Percentiles rank a stretch among this genome's conserved stretches.
phyloP scores from a whole-genome alignment of 37 sponge, comb jelly and placozoan genomes.

The Axinella damicornis region DNA sequence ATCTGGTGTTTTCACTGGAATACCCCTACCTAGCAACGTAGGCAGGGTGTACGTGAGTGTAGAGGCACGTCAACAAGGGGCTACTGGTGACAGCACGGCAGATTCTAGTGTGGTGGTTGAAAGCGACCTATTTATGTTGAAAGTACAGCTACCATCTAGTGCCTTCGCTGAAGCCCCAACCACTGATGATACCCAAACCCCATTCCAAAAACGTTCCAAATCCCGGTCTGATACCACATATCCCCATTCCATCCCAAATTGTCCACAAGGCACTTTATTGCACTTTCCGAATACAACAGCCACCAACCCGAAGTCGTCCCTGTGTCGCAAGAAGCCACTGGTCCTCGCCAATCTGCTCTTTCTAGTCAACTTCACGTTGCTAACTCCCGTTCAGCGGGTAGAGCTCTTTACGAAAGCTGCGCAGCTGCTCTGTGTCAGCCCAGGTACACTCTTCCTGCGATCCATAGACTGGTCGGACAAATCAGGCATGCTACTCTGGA shows the following conservation, averaged over 20 bases:
- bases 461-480: neutral
- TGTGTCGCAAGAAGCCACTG: neutral
- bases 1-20: slow-evolving; percentile 27
- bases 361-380: neutral
- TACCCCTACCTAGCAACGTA: slow-evolving; percentile 27
- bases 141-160: neutral
- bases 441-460: neutral
- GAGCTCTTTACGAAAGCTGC: neutral
- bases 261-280: too few species aligned
- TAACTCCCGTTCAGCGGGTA: neutral
- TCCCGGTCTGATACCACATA: too few species aligned
- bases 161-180: neutral
- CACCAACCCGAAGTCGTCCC: too few species aligned
- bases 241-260: too few species aligned
- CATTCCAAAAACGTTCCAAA: too few species aligned
- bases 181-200: neutral
- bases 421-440: neutral
- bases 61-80: neutral
- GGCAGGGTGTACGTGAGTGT: slow-evolving; percentile 35
- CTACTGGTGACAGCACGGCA: neutral
- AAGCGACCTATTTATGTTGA: neutral
- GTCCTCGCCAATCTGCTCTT: slow-evolving; percentile 10
- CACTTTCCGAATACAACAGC: too few species aligned
- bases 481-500: slow-evolving; percentile 24
- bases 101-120: neutral